Base-by-base conservation (phyloP, 1,140 invertebrate species). In the Centruroides vittatus region DNA sequence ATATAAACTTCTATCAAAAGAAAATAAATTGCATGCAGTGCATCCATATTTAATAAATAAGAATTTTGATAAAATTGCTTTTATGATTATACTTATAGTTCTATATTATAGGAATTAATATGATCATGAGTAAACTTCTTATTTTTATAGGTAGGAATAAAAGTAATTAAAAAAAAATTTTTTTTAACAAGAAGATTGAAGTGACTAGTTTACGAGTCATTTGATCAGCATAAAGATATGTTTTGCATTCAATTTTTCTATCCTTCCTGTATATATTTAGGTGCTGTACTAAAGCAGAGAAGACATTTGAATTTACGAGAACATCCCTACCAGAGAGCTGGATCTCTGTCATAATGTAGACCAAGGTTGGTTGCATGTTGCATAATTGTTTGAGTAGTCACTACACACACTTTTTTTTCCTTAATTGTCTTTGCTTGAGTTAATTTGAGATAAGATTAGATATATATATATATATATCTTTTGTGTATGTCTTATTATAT, bases 291-390 rank as follows among this genome's bases (percentile, higher is more conserved):
- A 50, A 61, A 65, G 48, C 64, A 65, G 57, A 59, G 64, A 54
- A 59, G 64, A 59, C 60, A 60, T 60, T 59, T 65, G 52, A 59
- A 59, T 53, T 57, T 65, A 47, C 57, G 64, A 57, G 64, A 65
- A 49, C 64, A 65, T 57, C 64, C 64, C 23, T 65, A 65, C 57
- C 64, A 65, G 54, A 55, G 64, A 50, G 54, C 64, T 55, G 62
- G 62, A 36, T 64, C 62, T 23, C 62, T 64, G 55, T 52, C 62
- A 55, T 64, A 61, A 64, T n/a, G 41, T 41, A 41, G 41, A 41
- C 41, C 41, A 41, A 41, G 41, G 41, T 41, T 41, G 41, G 41
- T 41, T 41, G 41, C 8, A 5, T 41, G 41, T 41, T 23, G 23
- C 23, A 23, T 23, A 23, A 23, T 23, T 23, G 23, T 23, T 23